Conservation (phyloP, 1,140 invertebrate species). For the Cydia fagiglandana region DNA sequence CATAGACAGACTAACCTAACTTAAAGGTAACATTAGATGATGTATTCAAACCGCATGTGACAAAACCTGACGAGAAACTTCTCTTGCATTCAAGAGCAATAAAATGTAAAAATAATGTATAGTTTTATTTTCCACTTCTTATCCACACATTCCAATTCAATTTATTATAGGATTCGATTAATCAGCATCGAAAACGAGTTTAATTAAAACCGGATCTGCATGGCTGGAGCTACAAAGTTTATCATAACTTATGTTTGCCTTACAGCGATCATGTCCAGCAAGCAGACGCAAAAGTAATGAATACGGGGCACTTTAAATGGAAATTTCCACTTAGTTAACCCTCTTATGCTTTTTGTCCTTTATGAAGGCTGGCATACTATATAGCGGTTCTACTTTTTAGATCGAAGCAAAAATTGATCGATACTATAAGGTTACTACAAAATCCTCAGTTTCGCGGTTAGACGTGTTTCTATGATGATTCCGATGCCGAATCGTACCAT, state of each 20-base stretch:
- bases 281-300: too few species aligned
- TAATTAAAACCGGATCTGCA: conserved; percentile 16
- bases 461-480: too few species aligned
- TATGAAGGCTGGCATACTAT: too few species aligned
- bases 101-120: conserved; percentile 1
- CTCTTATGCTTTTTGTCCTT: too few species aligned
- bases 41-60: not conserved
- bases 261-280: not conserved
- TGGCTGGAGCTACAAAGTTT: not conserved
- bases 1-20: not conserved
- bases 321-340: too few species aligned
- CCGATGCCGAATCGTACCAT: too few species aligned
- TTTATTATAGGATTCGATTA: not conserved
- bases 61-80: not conserved
- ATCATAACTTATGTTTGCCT: not conserved
- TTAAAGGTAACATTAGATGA: not conserved
- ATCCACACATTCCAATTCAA: not conserved
- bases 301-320: too few species aligned
- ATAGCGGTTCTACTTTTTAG: too few species aligned
- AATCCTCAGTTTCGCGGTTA: too few species aligned
- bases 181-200: conserved; percentile 5
- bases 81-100: conserved; percentile 32
- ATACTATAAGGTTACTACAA: too few species aligned
- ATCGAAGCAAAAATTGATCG: too few species aligned
- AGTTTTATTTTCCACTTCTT: conserved; percentile 12